phyloP scores from a whole-genome alignment of 1,140 invertebrate species.

The Saccostrea cuccullata region DNA sequence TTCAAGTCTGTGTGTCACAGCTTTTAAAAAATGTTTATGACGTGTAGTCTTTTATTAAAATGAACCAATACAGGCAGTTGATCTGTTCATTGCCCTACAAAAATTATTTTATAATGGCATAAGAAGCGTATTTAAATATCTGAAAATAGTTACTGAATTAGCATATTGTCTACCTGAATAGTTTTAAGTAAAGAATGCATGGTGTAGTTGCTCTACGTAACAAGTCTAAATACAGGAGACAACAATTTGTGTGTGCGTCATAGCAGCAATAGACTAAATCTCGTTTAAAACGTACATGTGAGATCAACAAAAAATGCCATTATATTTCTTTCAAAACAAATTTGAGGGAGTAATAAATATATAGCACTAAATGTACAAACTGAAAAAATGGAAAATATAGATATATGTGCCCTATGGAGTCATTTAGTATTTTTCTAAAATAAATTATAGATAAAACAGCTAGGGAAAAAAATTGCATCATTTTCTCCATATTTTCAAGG shows the following conservation, averaged over 20 bases:
- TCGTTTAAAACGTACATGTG: not conserved
- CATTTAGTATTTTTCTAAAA: not conserved
- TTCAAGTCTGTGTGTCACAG: not conserved
- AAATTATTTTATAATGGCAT: not conserved
- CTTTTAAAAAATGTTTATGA: not conserved
- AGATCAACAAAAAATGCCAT: not conserved
- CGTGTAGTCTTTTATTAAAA: not conserved
- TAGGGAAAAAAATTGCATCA: not conserved
- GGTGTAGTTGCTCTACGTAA: not conserved
- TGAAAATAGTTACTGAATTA: not conserved
- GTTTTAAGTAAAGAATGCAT: not conserved
- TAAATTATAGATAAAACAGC: not conserved
- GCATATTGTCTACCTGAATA: conserved; percentile 10
- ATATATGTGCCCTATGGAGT: conserved; percentile 3
- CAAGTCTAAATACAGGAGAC: not conserved
- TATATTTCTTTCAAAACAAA: not conserved
- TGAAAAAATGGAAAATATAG: not conserved
- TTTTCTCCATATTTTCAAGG: not conserved
- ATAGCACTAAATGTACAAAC: not conserved
- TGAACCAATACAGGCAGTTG: not conserved
- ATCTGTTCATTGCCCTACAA: not conserved
- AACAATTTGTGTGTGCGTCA: conserved; percentile 18
- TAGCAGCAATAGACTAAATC: conserved; percentile 13
- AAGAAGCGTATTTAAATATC: not conserved
- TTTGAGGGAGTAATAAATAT: not conserved